A percentile compares a stretch with the other conserved stretches of the same genome.
phyloP scores from a whole-genome alignment of 2,113 vertebrate genomes.

The Drymodes brunneopygia region DNA sequence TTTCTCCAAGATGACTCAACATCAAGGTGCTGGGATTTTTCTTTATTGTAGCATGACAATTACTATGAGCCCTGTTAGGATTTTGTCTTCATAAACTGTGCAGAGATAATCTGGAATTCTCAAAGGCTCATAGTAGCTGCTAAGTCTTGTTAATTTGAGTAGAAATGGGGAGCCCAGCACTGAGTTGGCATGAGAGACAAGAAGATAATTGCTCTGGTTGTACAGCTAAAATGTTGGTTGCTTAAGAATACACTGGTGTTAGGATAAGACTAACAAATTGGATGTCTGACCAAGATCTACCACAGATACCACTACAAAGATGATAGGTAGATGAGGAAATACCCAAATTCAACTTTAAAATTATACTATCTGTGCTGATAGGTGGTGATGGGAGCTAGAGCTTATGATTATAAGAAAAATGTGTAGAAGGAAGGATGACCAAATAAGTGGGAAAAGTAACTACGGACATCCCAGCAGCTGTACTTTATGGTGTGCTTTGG shows the following conservation, averaged over 20 bases:
- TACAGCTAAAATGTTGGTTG: not conserved
- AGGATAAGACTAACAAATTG: not conserved
- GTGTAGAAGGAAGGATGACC: not conserved
- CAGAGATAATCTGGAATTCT: not conserved
- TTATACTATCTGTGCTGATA: rapidly evolving
- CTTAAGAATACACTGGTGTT: not conserved
- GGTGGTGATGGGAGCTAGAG: not conserved
- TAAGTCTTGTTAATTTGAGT: not conserved
- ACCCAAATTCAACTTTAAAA: not conserved
- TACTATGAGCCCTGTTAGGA: not conserved
- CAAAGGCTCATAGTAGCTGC: not conserved
- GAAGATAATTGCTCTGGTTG: not conserved
- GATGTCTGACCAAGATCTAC: not conserved
- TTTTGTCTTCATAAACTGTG: not conserved
- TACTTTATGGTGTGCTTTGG: not conserved
- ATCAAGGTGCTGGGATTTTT: not conserved
- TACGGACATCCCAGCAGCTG: not conserved
- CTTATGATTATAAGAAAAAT: not conserved
- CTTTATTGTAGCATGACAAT: not conserved
- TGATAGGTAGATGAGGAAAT: not conserved
- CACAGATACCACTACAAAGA: not conserved
- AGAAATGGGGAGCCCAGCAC: not conserved
- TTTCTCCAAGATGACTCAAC: not conserved
- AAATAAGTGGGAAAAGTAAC: not conserved
- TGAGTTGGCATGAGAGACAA: not conserved